Percentiles rank a stretch among this genome's conserved stretches.
Conservation (phyloP, 2,797 vertebrate genomes). For the Eulemur rubriventer region DNA sequence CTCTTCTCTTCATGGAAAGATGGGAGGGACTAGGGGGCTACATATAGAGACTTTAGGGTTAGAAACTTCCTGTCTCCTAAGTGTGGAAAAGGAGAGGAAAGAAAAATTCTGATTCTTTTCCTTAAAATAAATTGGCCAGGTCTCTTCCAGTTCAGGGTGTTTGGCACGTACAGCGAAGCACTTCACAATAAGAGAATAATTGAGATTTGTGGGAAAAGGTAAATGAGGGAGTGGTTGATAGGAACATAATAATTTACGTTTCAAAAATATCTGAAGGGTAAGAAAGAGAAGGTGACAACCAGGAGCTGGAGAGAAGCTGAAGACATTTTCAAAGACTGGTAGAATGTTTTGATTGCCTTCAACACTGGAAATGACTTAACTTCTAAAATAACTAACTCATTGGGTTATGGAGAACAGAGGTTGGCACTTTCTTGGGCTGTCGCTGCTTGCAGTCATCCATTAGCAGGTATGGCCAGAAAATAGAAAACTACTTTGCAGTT, state of each 20-base stretch:
- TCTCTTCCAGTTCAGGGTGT: constrained; percentile 52
- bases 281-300: constrained; percentile 51
- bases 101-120: neutral
- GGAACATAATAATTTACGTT: constrained; percentile 57
- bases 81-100: neutral
- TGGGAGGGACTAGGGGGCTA: neutral
- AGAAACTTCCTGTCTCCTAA: constrained; percentile 6
- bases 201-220: constrained; percentile 61
- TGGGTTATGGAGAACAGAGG: constrained; percentile 4
- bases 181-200: constrained; percentile 63
- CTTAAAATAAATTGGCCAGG: constrained; percentile 48
- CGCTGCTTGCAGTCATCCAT: neutral
- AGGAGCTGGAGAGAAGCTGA: neutral
- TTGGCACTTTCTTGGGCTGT: neutral
- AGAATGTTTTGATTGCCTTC: constrained; percentile 51
- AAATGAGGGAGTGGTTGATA: constrained; percentile 24
- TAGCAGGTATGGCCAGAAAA: neutral
- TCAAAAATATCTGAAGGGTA: constrained; percentile 61
- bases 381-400: constrained; percentile 30
- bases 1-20: neutral
- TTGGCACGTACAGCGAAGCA: constrained; percentile 42
- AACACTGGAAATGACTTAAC: constrained; percentile 38
- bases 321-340: constrained; percentile 18
- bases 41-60: neutral
- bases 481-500: neutral